Evolutionary conservation across 2,113 vertebrate species (phyloP).

Genomic region (Anthoscopus minutus): DNA sequence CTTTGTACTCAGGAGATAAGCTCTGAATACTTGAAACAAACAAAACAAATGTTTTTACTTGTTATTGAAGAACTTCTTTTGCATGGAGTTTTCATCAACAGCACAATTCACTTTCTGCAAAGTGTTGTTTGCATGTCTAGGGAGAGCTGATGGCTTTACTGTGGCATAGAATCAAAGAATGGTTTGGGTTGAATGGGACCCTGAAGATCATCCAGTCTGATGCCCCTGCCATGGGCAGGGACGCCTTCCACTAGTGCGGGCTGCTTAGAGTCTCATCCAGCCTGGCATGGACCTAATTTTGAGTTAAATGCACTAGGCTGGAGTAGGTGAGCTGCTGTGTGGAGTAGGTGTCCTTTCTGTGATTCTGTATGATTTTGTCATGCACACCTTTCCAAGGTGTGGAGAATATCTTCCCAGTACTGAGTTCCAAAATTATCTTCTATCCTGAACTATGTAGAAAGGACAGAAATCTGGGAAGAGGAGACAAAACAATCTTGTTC

Average conservation of each 20-base stretch:
- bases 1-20: background rate
- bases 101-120: background rate
- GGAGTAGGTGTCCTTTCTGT: background rate
- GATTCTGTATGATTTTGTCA: background rate
- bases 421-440: background rate
- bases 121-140: background rate
- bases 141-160: background rate
- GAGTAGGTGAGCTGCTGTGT: background rate
- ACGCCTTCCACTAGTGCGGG: background rate
- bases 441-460: background rate
- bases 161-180: no score
- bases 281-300: background rate
- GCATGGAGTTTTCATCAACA: background rate
- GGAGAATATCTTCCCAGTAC: background rate
- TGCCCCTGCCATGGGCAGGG: accelerated
- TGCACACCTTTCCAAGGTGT: background rate
- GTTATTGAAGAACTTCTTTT: background rate
- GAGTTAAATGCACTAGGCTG: background rate
- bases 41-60: background rate
- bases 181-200: background rate
- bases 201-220: background rate
- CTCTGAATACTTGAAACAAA: background rate
- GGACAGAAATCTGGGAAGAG: background rate
- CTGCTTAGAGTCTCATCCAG: background rate
- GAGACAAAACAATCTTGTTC: background rate